Conservation (phyloP, 2,888 invertebrate species). For the Drosophila atripex region DNA sequence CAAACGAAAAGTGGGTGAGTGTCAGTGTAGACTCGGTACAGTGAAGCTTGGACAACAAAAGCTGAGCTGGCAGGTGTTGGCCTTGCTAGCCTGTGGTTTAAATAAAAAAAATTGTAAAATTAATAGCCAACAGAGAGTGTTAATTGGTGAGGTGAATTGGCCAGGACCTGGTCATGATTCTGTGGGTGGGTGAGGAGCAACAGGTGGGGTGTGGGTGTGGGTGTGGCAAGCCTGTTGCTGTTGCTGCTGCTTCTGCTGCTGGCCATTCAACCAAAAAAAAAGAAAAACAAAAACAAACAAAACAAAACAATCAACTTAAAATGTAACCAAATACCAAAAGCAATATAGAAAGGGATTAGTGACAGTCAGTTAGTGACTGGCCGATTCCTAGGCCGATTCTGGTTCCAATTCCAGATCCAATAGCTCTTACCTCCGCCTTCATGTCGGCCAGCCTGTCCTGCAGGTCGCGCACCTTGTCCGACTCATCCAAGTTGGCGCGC, state of each 20-base stretch:
- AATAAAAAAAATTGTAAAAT: too few species aligned
- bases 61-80: not conserved
- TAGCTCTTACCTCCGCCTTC: conserved; percentile 92
- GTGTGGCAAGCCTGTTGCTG: conserved; percentile 3
- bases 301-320: conserved; percentile 6
- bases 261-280: conserved; percentile 2
- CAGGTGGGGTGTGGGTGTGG: not conserved
- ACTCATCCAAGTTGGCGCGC: conserved; percentile 92
- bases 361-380: not conserved
- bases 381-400: not conserved
- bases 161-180: not conserved
- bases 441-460: conserved; percentile 96
- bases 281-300: not conserved
- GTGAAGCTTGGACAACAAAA: conserved; percentile 10
- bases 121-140: not conserved
- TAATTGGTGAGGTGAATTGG: not conserved
- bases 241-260: conserved; percentile 10
- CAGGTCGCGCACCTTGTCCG: conserved; percentile 93
- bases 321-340: conserved; percentile 19
- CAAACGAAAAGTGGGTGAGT: not conserved
- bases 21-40: conserved; percentile 1
- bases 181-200: not conserved
- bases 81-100: too few species aligned
- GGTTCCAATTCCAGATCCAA: not conserved
- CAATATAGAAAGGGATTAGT: conserved; percentile 11